Conservation (phyloP, 1,140 invertebrate genomes). For the Zophobas atratus region DNA sequence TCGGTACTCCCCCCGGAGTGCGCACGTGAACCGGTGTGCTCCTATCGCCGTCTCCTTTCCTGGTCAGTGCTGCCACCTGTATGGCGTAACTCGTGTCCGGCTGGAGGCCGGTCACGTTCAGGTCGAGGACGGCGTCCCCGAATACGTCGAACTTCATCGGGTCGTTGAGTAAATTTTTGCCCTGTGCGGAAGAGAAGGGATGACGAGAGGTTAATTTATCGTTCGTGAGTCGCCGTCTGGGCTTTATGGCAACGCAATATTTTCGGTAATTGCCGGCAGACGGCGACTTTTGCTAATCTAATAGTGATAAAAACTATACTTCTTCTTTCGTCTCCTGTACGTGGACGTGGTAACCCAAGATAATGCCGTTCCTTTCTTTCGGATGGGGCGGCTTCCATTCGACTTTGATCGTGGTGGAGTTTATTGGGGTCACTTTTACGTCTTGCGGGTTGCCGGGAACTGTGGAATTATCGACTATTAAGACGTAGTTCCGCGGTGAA, state of each 20-base stretch:
- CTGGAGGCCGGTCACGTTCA: conserved; percentile 90
- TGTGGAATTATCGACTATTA: conserved; percentile 71
- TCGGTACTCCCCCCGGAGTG: conserved; percentile 95
- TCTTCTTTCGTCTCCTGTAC: conserved; percentile 92
- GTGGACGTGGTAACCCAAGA: conserved; percentile 96
- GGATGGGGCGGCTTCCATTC: conserved; percentile 92
- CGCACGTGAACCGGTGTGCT: conserved; percentile 86
- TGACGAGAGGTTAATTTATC: conserved; percentile 27
- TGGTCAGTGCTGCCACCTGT: conserved; percentile 93
- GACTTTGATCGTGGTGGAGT: conserved; percentile 94
- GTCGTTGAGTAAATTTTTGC: conserved; percentile 85
- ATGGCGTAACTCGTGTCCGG: conserved; percentile 95
- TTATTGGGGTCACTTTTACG: conserved; percentile 88
- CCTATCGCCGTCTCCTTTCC: conserved; percentile 94
- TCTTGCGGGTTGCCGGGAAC: conserved; percentile 96
- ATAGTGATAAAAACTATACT: conserved; percentile 68
- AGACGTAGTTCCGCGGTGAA: conserved; percentile 5
- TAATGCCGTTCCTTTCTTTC: conserved; percentile 96
- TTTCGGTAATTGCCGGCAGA: neutral
- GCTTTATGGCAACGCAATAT: neutral
- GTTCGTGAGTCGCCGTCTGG: conserved; percentile 13
- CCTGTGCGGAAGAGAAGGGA: conserved; percentile 68
- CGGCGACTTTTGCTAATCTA: conserved; percentile 7
- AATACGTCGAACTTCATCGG: conserved; percentile 88
- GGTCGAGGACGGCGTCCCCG: conserved; percentile 82